Conservation (phyloP, 2,888 invertebrate species). For the Ditula angustiorana region DNA sequence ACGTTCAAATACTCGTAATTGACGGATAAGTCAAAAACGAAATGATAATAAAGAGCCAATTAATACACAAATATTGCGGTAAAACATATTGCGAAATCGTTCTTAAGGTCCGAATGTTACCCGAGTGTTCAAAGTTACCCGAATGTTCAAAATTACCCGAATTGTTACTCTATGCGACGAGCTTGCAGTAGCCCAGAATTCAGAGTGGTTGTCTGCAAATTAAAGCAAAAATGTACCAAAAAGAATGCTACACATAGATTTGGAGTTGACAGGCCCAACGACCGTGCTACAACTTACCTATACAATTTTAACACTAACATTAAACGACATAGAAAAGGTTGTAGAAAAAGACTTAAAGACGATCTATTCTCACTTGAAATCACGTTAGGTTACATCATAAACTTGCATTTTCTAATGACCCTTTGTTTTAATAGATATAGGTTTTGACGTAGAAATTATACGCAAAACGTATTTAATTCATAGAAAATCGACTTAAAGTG, state of each 20-base stretch:
- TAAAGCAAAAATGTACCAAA: too few relatives aligned
- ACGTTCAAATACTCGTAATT: too few relatives aligned
- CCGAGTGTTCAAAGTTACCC: too few relatives aligned
- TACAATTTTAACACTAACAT: constrained; percentile 71
- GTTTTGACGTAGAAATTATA: constrained; percentile 5
- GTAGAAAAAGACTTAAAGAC: constrained; percentile 80
- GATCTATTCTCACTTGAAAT: constrained; percentile 80
- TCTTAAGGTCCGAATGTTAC: too few relatives aligned
- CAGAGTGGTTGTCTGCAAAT: too few relatives aligned
- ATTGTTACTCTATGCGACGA: too few relatives aligned
- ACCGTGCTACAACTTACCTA: background rate
- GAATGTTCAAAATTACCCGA: too few relatives aligned
- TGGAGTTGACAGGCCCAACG: background rate
- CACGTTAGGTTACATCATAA: constrained; percentile 76
- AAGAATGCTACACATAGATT: background rate
- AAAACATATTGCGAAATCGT: too few relatives aligned
- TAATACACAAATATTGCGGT: too few relatives aligned
- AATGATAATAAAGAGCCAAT: too few relatives aligned
- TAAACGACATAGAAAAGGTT: constrained; percentile 82
- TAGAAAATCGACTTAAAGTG: background rate
- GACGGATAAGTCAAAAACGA: too few relatives aligned
- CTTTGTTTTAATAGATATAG: constrained; percentile 12
- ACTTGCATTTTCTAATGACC: constrained; percentile 47
- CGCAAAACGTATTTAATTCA: background rate
- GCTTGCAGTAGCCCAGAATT: too few relatives aligned